Percentiles rank a stretch among this genome's conserved stretches.
phyloP scores from a whole-genome alignment of 2,888 invertebrate genomes.

The Brachyptera putata region DNA sequence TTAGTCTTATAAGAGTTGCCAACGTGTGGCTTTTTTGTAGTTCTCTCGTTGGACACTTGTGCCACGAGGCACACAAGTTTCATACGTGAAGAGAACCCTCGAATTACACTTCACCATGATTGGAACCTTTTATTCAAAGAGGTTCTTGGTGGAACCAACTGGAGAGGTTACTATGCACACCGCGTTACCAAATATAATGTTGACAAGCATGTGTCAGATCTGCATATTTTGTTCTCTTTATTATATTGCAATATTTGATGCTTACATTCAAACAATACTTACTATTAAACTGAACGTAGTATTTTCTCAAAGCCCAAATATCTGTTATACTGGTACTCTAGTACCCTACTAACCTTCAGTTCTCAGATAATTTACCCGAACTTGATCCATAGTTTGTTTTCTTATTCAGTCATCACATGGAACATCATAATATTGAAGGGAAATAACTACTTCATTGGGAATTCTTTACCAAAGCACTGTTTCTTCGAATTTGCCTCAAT shows the following conservation, averaged over 20 bases:
- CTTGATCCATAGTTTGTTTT: too few species aligned
- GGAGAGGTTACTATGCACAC: too few species aligned
- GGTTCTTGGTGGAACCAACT: too few species aligned
- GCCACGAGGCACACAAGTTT: neutral
- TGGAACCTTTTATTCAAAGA: too few species aligned
- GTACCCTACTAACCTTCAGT: neutral
- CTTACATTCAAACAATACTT: neutral
- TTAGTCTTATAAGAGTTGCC: constrained; percentile 29
- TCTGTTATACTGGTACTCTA: neutral
- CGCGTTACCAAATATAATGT: neutral
- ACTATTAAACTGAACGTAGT: neutral
- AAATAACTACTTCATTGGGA: too few species aligned
- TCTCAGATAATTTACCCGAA: neutral
- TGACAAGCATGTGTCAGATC: constrained; percentile 5
- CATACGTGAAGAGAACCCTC: too few species aligned
- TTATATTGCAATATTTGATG: neutral
- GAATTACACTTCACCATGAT: neutral
- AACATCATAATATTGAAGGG: too few species aligned
- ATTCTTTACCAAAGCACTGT: too few species aligned
- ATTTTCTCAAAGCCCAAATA: too few species aligned
- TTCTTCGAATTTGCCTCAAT: too few species aligned
- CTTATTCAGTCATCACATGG: too few species aligned
- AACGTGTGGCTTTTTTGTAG: constrained; percentile 31
- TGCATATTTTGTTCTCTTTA: constrained; percentile 1
- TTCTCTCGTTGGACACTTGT: constrained; percentile 1